Conservation (phyloP, 2,797 vertebrate species). For the Borostomias antarcticus region DNA sequence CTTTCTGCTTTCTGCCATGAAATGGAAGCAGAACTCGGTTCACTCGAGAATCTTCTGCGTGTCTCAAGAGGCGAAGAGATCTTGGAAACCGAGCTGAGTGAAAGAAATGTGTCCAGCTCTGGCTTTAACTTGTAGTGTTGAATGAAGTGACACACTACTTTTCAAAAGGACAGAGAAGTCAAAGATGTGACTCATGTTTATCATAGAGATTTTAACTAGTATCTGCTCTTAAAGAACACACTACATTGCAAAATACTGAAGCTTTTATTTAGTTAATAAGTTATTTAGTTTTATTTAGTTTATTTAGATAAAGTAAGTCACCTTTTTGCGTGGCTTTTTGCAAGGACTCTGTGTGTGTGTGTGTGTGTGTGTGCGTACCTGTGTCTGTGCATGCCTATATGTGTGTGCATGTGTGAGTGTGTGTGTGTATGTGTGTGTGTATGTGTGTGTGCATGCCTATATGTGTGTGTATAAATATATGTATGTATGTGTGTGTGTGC, state of each 20-base stretch:
- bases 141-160: neutral
- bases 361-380: neutral
- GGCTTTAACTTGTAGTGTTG: conserved; percentile 15
- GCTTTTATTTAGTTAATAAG: too few relatives aligned
- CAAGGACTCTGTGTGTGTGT: neutral
- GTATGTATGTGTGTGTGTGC: neutral
- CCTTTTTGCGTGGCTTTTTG: too few relatives aligned
- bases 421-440: too few relatives aligned
- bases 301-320: too few relatives aligned
- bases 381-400: neutral
- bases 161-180: neutral
- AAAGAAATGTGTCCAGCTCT: conserved; percentile 5
- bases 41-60: neutral
- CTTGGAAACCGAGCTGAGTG: conserved; percentile 22
- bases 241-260: neutral
- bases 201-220: neutral
- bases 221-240: neutral
- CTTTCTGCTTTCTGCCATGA: too few relatives aligned
- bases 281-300: too few relatives aligned
- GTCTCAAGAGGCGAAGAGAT: conserved; percentile 12
- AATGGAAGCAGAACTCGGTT: conserved; percentile 15
- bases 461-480: too few relatives aligned
- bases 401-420: too few relatives aligned
- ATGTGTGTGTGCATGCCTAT: neutral
- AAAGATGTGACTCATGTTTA: neutral